Conservation (phyloP, 2,113 vertebrate species). For the Dicentrarchus labrax region DNA sequence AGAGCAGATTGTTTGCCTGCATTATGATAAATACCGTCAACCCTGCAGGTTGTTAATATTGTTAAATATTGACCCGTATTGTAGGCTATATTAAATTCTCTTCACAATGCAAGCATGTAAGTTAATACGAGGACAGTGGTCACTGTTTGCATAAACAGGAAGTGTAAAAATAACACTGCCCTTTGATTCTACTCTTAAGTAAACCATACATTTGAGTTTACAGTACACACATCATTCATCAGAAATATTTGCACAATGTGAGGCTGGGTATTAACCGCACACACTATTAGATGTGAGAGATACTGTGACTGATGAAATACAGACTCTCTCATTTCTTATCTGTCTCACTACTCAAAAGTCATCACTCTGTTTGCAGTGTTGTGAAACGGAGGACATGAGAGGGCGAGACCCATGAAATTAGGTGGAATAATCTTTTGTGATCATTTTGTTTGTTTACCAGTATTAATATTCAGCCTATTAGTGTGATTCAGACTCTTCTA, state of each 20-base stretch:
- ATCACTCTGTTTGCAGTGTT: constrained; percentile 14
- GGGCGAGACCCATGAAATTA: constrained; percentile 47
- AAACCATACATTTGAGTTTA: background rate
- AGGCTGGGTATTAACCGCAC: constrained; percentile 18
- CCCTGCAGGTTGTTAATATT: background rate
- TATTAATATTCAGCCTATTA: constrained; percentile 23
- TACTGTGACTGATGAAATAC: background rate
- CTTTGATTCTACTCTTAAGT: background rate
- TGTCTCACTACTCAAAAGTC: constrained; percentile 11
- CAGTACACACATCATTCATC: background rate
- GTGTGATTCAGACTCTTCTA: constrained; percentile 16
- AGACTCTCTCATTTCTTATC: constrained; percentile 11
- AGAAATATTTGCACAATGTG: constrained; percentile 5
- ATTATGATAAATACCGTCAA: background rate
- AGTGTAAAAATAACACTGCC: background rate
- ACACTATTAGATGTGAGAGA: constrained; percentile 33
- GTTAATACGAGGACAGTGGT: background rate
- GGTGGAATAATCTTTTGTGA: constrained; percentile 20
- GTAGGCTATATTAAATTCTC: constrained; percentile 1
- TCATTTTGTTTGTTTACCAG: constrained; percentile 40
- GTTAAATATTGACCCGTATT: constrained; percentile 12
- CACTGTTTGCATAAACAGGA: background rate
- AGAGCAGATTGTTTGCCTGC: constrained; percentile 11
- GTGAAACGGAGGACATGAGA: constrained; percentile 11
- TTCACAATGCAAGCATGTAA: background rate